These are phyloP conservation scores for Phalloptychus januarius DNA, from an alignment of 2,797 vertebrate species.

Conservation along the genomic window DNA sequence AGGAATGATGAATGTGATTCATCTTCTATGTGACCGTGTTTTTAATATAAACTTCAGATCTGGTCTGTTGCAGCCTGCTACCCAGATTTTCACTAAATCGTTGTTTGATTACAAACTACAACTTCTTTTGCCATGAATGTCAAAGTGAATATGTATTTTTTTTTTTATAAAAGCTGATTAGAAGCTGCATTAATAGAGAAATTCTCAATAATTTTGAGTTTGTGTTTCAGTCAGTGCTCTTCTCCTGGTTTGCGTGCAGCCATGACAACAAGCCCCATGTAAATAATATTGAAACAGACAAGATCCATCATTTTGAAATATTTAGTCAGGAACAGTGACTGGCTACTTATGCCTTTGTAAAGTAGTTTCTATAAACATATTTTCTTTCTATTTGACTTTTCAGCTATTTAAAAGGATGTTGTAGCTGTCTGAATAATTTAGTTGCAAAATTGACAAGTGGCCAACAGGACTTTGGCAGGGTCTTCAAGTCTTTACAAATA, in stretches of 20 bases:
- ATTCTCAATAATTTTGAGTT: background rate
- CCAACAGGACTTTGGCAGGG: background rate
- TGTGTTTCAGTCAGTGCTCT: background rate
- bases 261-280: background rate
- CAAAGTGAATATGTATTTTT: background rate
- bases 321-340: background rate
- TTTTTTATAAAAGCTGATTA: background rate
- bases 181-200: background rate
- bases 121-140: background rate
- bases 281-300: background rate
- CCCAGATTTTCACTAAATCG: background rate
- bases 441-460: background rate
- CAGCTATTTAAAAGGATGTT: background rate
- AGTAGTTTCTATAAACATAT: background rate
- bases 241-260: background rate
- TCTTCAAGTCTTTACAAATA: background rate
- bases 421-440: background rate
- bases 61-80: conserved; percentile 2
- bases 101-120: background rate
- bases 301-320: background rate
- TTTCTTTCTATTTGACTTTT: background rate
- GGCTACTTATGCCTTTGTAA: background rate
- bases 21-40: conserved; percentile 22
- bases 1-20: conserved; percentile 32
- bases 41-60: conserved; percentile 22